phyloP scores from a whole-genome alignment of 2,113 vertebrate species.

The Triplophysa siluroides region DNA sequence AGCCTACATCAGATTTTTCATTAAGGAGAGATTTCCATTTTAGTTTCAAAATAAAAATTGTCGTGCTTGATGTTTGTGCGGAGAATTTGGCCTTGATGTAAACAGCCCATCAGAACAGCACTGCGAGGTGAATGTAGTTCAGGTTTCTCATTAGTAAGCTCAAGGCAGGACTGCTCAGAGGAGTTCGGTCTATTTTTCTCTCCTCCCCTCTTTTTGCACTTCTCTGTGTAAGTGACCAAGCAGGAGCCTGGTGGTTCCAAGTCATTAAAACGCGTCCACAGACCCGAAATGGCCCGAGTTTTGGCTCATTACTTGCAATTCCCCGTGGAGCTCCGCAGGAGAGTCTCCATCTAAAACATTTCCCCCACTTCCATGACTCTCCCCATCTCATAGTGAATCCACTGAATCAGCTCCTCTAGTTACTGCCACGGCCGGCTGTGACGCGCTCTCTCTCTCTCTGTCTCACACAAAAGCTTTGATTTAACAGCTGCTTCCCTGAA shows the following conservation, averaged over 20 bases:
- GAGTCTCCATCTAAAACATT: conserved; percentile 30
- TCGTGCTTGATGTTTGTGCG: not conserved
- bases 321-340: conserved; percentile 36
- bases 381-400: not conserved
- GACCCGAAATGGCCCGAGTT: conserved; percentile 24
- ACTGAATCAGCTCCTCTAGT: conserved; percentile 22
- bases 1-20: too few species aligned
- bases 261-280: conserved; percentile 38
- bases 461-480: conserved; percentile 23
- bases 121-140: not conserved
- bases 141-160: conserved; percentile 29
- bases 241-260: conserved; percentile 1
- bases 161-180: not conserved
- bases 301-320: conserved; percentile 44
- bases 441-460: not conserved
- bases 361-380: conserved; percentile 6
- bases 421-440: conserved; percentile 3
- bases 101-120: not conserved
- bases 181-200: conserved; percentile 16
- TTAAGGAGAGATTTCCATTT: too few species aligned
- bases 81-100: too few species aligned
- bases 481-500: conserved; percentile 6
- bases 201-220: conserved; percentile 1
- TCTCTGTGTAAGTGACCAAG: conserved; percentile 30
- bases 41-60: not conserved